These are phyloP conservation scores for Drosophila aff. DNA, from an alignment of 1,140 invertebrate genomes.

Conservation along the genomic window DNA sequence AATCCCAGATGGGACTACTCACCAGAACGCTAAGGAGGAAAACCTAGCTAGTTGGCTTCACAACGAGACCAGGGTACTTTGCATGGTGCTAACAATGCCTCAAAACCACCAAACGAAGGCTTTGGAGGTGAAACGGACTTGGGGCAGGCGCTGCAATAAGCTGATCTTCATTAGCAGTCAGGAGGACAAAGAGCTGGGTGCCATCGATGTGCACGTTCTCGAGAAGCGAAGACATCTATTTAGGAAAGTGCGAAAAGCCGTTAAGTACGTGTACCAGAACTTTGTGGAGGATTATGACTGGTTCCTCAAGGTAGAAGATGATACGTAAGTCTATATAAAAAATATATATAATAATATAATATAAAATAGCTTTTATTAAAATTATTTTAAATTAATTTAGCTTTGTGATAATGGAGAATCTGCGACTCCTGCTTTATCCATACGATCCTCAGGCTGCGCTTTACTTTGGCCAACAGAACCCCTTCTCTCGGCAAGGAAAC, in stretches of 20 bases:
- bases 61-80: slow-evolving; percentile 21
- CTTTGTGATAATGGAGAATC: slow-evolving; percentile 87
- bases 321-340: not conserved
- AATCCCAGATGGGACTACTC: not conserved
- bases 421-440: slow-evolving; percentile 93
- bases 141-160: slow-evolving; percentile 96
- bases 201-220: not conserved
- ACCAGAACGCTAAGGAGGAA: not conserved
- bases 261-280: not conserved
- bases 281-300: slow-evolving; percentile 88
- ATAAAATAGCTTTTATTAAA: not conserved
- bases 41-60: not conserved
- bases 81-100: slow-evolving; percentile 24
- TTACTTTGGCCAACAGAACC: slow-evolving; percentile 89
- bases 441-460: slow-evolving; percentile 89
- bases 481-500: not conserved
- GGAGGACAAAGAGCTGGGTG: slow-evolving; percentile 85
- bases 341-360: not conserved
- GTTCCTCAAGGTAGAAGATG: slow-evolving; percentile 89
- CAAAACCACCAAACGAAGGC: not conserved
- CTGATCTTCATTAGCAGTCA: slow-evolving; percentile 94
- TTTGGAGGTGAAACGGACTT: slow-evolving; percentile 87
- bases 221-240: not conserved
- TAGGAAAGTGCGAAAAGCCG: not conserved
- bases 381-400: not conserved